Base-by-base conservation (phyloP, 2,888 invertebrate genomes). In the Lochmaea capreae region DNA sequence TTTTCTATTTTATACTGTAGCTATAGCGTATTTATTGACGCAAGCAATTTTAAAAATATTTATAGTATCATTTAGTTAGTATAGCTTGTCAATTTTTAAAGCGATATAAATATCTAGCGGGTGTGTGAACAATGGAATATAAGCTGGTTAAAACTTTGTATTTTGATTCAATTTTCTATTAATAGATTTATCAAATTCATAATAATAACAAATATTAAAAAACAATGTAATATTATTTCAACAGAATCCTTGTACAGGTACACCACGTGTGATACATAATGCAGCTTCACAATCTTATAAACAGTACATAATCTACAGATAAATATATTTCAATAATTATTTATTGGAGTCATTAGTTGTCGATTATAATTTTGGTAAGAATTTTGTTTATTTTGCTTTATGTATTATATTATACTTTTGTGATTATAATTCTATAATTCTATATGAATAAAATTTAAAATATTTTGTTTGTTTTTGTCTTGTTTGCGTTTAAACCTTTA, bases 351-450 rank as follows among this genome's bases (percentile, higher is more conserved):
- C n/a, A 54, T 49, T 49, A n/a, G 5, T n/a, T n/a, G n/a, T 52
- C 18, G 54, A 54, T 54, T 54, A 54, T 46, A 52, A 52, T 18
- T 54, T 54, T 16, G 3, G 18, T 52, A 54, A 11, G 1, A n/a
- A 61, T 33, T 59, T 59, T 3, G 16, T 61, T 16, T 57, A 39
- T 59, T 5, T 14, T n/a, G 59, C 59, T 59, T 57, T n/a, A 33
- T 59, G 61, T 39, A 61, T n/a, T 61, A 39, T 61, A 61, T 39
- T 61, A 61, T 39, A 61, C 33, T 61, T 61, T 61, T 61, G 61
- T 61, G 61, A 61, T 61, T 61, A 61, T 61, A 61, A 61, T 61
- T 54, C 18, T 61, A 61, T 61, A 61, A 61, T 61, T 54, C 18
- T 54, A 18, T 10, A 54, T 54, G 16, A 54, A 54, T 54, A 54